Base-by-base conservation (phyloP, 2,113 vertebrate genomes). In the Indicator maculatus region DNA sequence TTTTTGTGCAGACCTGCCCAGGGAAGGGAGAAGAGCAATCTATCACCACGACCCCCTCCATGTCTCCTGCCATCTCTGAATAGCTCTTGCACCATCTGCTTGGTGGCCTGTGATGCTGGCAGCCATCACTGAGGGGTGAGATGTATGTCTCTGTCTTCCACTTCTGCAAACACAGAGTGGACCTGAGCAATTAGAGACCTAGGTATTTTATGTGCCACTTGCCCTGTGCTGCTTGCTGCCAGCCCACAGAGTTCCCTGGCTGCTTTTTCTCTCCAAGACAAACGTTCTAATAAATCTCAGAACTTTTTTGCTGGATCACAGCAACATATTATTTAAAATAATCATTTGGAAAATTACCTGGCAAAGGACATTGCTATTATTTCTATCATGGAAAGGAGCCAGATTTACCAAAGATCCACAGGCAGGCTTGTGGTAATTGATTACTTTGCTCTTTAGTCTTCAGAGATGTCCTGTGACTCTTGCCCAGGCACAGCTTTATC, bases 341-440 rank as follows among this genome's bases (percentile, higher is more conserved):
- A 94, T 92, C 39, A 87, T 89, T 93, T 76, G 63, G 92, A 93
- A 95, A 92, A 96, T 84, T 84, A 86, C 80, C 88, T 92, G 86
- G 96, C 90, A 89, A 86, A 92, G 60, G 81, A 92, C 44, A 61
- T n/a, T 41, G 84, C 77, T 80, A 83, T 94, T 94, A 93, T 89
- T 91, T 92, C 90, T 92, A 15, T 64, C 44, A 13, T 71, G 86
- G 90, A 82, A 88, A 66, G 45, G 31, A 84, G 86, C 69, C 95
- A 95, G 80, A 18, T 63, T 50, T 75, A 39, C 59, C 79, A n/a
- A 91, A 93, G 24, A 31, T 66, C 73, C 3, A 4, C 4, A 9
- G 60, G 73, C 83, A 72, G 55, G 60, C 36, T 61, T 77, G 79
- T 36, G 58, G 58, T 80, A 95, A 93, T 88, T 86, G 87, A 96